Evolutionary conservation across 2,113 vertebrate genomes (phyloP), one percentile per base, ranked within the genome.

Genomic region (Amphilophus citrinellus): DNA sequence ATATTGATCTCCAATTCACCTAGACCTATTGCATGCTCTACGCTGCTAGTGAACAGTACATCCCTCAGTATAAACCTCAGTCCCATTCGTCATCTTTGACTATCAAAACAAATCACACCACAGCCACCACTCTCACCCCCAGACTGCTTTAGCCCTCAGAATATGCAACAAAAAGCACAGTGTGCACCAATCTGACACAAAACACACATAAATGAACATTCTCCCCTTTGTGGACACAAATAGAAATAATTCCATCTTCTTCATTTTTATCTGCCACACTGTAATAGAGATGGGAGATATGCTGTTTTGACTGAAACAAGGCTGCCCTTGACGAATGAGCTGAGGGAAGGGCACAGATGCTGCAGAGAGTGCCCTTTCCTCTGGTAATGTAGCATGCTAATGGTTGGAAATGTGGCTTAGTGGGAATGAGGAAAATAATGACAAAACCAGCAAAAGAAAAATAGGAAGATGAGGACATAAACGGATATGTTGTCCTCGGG

Each of bases 1-100:
- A 92, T 87, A 84, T 83, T 50, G 87, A 93, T 90, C 77, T 90
- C 75, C 42, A 76, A 62, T 60, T 81, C 87, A 35, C 71, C 44
- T 18, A 42, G n/a, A 85, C 44, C 59, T 32, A 84, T 77, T 79
- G 84, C 88, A 86, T 32, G 58, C 76, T 81, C 63, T 79, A 22
- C 75, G 82, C 77, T 82, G 68, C 30, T 68, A 32, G 62, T 62
- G 79, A 57, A 61, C 85, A 84, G 75, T 68, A 6, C 50, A 71
- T 76, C 79, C 57, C 63, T 84, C 78, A 73, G 39, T 73, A 73
- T 20, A 39, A 58, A 57, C 56, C 53, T 86, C 58, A 58, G 77
- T 22, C 61, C 57, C 22, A 86, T 87, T 90, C 59, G 14, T 91
- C 89, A 83, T 87, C 63, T 73, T 35, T 85, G 87, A 83, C 80